Percentiles rank a stretch among this genome's conserved stretches.
phyloP scores from a whole-genome alignment of 2,113 vertebrate genomes.

The Cryptomyrus ogoouensis region DNA sequence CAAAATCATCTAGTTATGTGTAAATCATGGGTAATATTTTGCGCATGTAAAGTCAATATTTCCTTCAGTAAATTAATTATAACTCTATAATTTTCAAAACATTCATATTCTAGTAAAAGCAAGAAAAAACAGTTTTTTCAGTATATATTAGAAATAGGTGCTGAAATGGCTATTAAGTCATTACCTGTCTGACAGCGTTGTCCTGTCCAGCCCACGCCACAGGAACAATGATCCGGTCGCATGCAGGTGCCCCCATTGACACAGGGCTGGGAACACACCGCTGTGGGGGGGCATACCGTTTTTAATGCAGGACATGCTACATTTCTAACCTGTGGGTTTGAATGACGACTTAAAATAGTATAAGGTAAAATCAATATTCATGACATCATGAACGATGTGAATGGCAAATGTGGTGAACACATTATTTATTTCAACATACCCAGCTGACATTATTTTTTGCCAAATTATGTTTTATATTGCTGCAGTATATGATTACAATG shows the following conservation, averaged over 20 bases:
- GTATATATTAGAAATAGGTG: neutral
- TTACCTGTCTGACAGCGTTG: constrained; percentile 74
- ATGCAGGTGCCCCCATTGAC: constrained; percentile 71
- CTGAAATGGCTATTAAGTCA: neutral
- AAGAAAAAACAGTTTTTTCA: neutral
- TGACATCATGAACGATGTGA: neutral
- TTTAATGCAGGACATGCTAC: neutral
- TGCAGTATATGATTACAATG: neutral
- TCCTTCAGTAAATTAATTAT: neutral
- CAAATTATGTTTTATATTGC: neutral
- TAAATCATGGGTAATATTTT: neutral
- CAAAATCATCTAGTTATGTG: neutral
- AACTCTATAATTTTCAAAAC: neutral
- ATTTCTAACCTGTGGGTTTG: neutral
- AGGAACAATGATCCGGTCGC: constrained; percentile 66
- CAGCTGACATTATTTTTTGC: neutral
- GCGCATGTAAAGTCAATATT: neutral
- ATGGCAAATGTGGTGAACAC: neutral
- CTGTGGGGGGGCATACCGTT: constrained; percentile 43
- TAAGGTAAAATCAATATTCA: neutral
- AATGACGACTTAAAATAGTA: neutral
- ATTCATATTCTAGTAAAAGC: neutral
- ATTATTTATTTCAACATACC: neutral
- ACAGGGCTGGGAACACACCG: constrained; percentile 69
- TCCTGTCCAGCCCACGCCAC: constrained; percentile 71